These are phyloP conservation scores for Meles meles DNA, from an alignment of 2,113 vertebrate genomes.

Conservation along the genomic window DNA sequence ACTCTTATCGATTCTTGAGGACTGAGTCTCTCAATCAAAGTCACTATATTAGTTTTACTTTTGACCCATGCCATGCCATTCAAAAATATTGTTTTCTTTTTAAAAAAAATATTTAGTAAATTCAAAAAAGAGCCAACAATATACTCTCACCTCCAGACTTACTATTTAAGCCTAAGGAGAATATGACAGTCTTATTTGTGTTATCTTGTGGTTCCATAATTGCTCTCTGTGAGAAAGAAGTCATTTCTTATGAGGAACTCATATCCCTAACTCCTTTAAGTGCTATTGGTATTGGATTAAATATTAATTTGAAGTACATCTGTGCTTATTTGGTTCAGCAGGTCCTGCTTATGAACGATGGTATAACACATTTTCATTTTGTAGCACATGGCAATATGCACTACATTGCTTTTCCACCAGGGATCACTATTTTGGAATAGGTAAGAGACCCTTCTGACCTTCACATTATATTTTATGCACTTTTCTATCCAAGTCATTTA, in stretches of 20 bases:
- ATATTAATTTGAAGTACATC: conserved; percentile 81
- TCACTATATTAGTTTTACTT: conserved; percentile 70
- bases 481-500: conserved; percentile 59
- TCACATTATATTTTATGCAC: conserved; percentile 54
- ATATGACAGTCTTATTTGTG: conserved; percentile 69
- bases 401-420: conserved; percentile 59
- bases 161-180: conserved; percentile 61
- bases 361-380: conserved; percentile 49
- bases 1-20: conserved; percentile 46
- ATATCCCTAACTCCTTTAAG: conserved; percentile 76
- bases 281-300: conserved; percentile 79
- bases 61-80: conserved; percentile 51
- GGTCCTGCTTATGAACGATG: conserved; percentile 26
- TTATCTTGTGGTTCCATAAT: conserved; percentile 66
- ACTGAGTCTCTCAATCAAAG: conserved; percentile 61
- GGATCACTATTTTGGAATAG: conserved; percentile 43
- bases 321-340: conserved; percentile 61
- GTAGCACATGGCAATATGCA: neutral
- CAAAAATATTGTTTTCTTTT: conserved; percentile 65
- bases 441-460: conserved; percentile 30
- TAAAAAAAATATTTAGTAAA: conserved; percentile 53
- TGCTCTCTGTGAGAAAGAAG: conserved; percentile 73
- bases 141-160: conserved; percentile 66
- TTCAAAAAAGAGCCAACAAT: conserved; percentile 39
- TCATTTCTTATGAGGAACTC: conserved; percentile 63